phyloP scores from a whole-genome alignment of 1,140 invertebrate genomes.

The Drosophila biarmipes region DNA sequence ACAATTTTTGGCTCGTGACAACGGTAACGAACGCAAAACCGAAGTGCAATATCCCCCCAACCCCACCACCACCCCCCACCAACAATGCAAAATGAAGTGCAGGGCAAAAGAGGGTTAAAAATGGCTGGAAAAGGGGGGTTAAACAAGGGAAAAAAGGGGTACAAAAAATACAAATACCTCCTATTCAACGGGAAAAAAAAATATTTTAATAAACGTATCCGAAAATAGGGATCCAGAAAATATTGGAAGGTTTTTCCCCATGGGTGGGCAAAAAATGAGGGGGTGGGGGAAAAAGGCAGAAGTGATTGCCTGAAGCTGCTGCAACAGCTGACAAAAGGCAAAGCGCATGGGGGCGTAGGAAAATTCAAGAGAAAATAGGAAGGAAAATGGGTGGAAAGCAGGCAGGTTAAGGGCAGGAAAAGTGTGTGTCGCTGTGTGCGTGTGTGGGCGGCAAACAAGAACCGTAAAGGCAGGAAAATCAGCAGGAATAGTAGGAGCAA shows the following conservation, averaged over 20 bases:
- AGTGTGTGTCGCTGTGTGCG: background rate
- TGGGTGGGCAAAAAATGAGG: background rate
- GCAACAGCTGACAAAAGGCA: slow-evolving; percentile 15
- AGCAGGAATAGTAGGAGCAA: background rate
- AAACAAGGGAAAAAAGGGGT: background rate
- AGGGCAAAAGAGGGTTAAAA: background rate
- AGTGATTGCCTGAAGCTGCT: background rate
- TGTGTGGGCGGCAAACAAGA: background rate
- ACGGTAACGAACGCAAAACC: slow-evolving; percentile 27
- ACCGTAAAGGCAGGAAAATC: slow-evolving; percentile 1
- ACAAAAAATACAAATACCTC: too few species aligned
- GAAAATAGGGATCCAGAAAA: background rate
- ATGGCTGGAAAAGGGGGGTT: background rate
- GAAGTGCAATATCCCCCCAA: slow-evolving; percentile 10
- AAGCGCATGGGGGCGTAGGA: background rate
- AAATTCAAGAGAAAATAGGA: background rate
- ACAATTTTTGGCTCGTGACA: slow-evolving; percentile 48
- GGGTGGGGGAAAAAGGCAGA: background rate
- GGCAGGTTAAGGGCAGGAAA: background rate
- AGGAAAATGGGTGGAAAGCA: background rate
- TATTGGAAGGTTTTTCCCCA: slow-evolving; percentile 1
- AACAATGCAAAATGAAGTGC: background rate
- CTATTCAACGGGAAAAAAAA: background rate
- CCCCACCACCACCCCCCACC: background rate
- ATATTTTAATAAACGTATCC: slow-evolving; percentile 2